Evolutionary conservation across 2,888 invertebrate species (phyloP).

Genomic region (Ypsolopha sequella): DNA sequence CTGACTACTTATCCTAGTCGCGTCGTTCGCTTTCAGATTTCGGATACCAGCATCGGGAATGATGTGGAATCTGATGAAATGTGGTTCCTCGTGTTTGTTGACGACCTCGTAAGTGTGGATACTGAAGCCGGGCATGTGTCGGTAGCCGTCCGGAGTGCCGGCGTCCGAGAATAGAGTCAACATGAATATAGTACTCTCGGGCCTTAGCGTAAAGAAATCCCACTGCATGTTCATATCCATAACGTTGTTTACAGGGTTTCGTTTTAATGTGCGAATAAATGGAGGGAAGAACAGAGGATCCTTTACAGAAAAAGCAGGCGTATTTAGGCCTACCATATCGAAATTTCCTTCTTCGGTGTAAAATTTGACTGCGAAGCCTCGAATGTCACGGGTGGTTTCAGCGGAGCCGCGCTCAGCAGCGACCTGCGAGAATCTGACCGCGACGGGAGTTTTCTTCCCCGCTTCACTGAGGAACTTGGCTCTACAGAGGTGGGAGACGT

Average conservation of each 20-base stretch:
- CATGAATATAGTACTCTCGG: constrained; percentile 52
- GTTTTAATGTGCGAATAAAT: constrained; percentile 66
- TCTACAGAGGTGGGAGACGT: constrained; percentile 78
- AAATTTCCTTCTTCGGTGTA: constrained; percentile 84
- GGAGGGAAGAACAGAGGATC: constrained; percentile 62
- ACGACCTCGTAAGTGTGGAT: constrained; percentile 54
- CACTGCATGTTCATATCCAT: constrained; percentile 34
- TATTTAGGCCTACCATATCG: constrained; percentile 44
- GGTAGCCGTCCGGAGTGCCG: constrained; percentile 63
- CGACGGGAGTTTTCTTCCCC: constrained; percentile 66
- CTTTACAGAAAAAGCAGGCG: constrained; percentile 64
- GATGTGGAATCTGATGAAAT: constrained; percentile 41
- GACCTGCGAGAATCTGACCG: constrained; percentile 67
- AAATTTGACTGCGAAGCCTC: constrained; percentile 43
- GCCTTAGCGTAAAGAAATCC: constrained; percentile 57
- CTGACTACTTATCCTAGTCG: constrained; percentile 19
- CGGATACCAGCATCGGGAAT: constrained; percentile 51
- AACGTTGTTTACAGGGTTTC: constrained; percentile 59
- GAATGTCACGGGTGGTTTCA: constrained; percentile 46
- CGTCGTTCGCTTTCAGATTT: constrained; percentile 32
- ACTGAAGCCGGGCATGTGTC: constrained; percentile 68
- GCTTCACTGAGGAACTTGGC: constrained; percentile 62
- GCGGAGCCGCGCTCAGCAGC: constrained; percentile 75
- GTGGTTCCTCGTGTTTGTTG: constrained; percentile 36
- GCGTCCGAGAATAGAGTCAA: constrained; percentile 59